These are phyloP conservation scores for Holothuria glaberrima DNA, from an alignment of 35 echinoderm and acorn worm genomes.

Conservation along the genomic window DNA sequence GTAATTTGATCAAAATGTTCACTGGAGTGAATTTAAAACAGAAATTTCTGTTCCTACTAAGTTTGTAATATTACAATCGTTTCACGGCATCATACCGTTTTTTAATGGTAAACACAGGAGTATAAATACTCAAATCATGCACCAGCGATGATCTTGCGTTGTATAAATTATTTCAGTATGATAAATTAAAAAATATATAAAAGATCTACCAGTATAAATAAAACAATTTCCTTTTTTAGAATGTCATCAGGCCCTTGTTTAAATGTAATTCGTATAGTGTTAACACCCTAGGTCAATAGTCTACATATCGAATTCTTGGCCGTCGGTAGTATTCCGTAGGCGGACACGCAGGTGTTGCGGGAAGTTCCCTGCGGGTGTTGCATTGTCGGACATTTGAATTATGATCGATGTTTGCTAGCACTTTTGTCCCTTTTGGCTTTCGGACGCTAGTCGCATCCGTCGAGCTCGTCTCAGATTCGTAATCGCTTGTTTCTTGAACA, in stretches of 20 bases:
- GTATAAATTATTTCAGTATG: constrained; percentile 28
- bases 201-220: no score
- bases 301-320: constrained; percentile 47
- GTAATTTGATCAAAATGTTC: no score
- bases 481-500: constrained; percentile 44
- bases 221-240: no score
- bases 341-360: neutral
- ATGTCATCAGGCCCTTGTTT: neutral
- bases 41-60: no score
- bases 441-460: neutral
- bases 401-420: constrained; percentile 1
- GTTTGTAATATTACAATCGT: no score
- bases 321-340: neutral
- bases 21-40: no score
- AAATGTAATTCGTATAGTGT: neutral
- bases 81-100: no score
- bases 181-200: constrained; percentile 4
- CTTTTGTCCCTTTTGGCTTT: neutral
- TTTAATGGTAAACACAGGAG: no score
- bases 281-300: neutral
- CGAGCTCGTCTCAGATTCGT: constrained; percentile 37
- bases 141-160: no score
- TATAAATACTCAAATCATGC: no score
- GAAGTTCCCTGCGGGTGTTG: neutral
- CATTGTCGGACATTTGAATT: neutral